These are phyloP conservation scores for Eremophila alpestris DNA, from an alignment of 2,797 vertebrate genomes.

Conservation along the genomic window DNA sequence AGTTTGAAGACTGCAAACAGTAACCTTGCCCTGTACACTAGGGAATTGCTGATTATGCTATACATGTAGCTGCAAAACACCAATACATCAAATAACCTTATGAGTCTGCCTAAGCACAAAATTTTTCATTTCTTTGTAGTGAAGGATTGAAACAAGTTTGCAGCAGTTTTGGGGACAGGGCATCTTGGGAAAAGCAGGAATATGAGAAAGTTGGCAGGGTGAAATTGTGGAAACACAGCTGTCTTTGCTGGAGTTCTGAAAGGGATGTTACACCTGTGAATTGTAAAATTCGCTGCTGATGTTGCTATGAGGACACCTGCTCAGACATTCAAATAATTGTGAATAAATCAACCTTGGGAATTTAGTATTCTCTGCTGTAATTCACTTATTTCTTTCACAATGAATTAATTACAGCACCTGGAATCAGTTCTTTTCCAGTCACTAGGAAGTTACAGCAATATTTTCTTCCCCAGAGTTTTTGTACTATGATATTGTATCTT, in stretches of 20 bases:
- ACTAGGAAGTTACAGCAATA: background rate
- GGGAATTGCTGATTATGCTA: background rate
- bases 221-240: constrained; percentile 14
- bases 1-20: background rate
- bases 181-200: background rate
- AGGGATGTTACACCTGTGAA: background rate
- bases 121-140: background rate
- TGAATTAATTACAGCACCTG: constrained; percentile 6
- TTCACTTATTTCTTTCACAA: background rate
- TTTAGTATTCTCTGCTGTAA: background rate
- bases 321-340: constrained; percentile 1
- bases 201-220: background rate
- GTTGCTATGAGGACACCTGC: background rate
- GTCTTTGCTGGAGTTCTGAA: constrained; percentile 10
- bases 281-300: background rate
- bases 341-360: background rate
- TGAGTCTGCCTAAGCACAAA: background rate
- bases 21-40: background rate
- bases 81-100: background rate
- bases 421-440: background rate
- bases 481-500: background rate
- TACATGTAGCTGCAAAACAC: background rate
- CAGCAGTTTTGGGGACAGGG: background rate
- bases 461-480: background rate
- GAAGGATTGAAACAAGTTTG: background rate